Conservation (phyloP, 2,888 invertebrate species). For the Dioctria linearis region DNA sequence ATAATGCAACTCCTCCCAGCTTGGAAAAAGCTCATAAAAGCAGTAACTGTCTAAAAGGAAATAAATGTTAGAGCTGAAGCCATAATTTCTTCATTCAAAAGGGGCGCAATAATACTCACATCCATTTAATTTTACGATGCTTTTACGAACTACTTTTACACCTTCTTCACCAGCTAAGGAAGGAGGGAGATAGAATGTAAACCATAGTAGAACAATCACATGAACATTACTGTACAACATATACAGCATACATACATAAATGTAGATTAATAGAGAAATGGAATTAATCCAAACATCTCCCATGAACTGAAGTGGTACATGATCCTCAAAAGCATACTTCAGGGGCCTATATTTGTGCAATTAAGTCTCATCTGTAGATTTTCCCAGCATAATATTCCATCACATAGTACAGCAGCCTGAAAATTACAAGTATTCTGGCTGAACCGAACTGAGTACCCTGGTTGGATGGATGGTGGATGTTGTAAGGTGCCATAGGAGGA, state of each 20-base stretch:
- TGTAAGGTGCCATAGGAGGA: background rate
- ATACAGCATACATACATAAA: background rate
- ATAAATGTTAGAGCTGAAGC: conserved; percentile 31
- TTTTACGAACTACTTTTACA: conserved; percentile 52
- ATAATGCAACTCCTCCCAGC: background rate
- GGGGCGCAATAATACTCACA: conserved; percentile 41
- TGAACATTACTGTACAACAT: too few species aligned
- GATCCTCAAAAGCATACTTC: conserved; percentile 40
- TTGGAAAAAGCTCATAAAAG: conserved; percentile 35
- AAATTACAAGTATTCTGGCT: conserved; percentile 33
- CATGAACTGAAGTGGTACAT: conserved; percentile 49
- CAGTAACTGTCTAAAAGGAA: conserved; percentile 38
- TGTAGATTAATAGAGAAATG: background rate
- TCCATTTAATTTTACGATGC: conserved; percentile 51
- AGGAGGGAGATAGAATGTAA: conserved; percentile 22
- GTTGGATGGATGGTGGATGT: too few species aligned
- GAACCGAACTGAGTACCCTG: conserved; percentile 34
- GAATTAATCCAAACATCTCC: conserved; percentile 31
- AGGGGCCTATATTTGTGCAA: conserved; percentile 52
- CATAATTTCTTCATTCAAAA: conserved; percentile 42
- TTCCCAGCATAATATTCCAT: conserved; percentile 38
- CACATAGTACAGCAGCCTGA: conserved; percentile 4
- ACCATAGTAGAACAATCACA: conserved; percentile 7
- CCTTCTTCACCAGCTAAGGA: conserved; percentile 15
- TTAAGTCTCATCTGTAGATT: conserved; percentile 45